Evolutionary conservation across 1,140 invertebrate genomes (phyloP).

Genomic region (Halictus rubicundus): DNA sequence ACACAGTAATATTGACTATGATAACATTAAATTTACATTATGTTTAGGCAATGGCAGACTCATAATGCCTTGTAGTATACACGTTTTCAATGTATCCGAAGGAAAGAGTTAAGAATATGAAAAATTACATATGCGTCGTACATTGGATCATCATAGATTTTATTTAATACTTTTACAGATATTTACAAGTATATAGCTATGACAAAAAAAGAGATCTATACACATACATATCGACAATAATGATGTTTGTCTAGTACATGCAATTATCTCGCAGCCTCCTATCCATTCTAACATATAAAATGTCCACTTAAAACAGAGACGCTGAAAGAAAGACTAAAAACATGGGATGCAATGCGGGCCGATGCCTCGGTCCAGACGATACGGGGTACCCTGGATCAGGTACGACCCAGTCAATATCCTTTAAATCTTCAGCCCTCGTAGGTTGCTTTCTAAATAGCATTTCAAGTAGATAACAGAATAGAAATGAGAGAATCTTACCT

Average conservation of each 20-base stretch:
- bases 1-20: constrained; percentile 31
- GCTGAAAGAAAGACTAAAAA: constrained; percentile 79
- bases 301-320: constrained; percentile 80
- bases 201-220: constrained; percentile 21
- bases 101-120: constrained; percentile 60
- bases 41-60: constrained; percentile 27
- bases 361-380: constrained; percentile 79
- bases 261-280: constrained; percentile 74
- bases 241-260: constrained; percentile 72
- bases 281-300: constrained; percentile 77
- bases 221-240: constrained; percentile 40
- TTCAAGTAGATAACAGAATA: constrained; percentile 44
- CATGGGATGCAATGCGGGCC: constrained; percentile 79
- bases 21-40: constrained; percentile 35
- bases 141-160: constrained; percentile 3
- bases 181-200: constrained; percentile 41
- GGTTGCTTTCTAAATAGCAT: constrained; percentile 70
- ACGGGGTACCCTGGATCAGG: constrained; percentile 79
- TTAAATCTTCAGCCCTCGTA: constrained; percentile 75
- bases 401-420: constrained; percentile 79
- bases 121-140: constrained; percentile 10
- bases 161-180: constrained; percentile 44
- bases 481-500: constrained; percentile 25
- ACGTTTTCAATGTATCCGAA: constrained; percentile 42
- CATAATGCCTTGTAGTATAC: constrained; percentile 33